Evolutionary conservation across 1,140 invertebrate species (phyloP).

Genomic region (Caenorhabditis inopinata): DNA sequence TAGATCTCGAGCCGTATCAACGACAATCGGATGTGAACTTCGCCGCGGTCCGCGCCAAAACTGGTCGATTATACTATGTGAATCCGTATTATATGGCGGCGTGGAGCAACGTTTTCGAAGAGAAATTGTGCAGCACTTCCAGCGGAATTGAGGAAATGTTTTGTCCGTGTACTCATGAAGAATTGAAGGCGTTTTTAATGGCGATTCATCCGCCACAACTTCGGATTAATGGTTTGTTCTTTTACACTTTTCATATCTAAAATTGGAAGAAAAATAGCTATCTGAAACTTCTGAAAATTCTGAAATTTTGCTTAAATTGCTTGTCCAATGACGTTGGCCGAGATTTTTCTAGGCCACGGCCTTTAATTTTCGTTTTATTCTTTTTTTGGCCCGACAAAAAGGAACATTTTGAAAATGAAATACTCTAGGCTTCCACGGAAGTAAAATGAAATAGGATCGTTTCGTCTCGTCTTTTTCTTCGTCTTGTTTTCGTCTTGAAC

Average conservation of each 20-base stretch:
- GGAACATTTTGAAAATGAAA: no score
- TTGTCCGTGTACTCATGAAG: slow-evolving; percentile 65
- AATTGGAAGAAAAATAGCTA: no score
- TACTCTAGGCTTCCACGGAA: no score
- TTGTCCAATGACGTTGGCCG: no score
- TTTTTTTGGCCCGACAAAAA: no score
- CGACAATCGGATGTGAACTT: slow-evolving; percentile 61
- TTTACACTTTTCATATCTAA: no score
- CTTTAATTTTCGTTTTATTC: no score
- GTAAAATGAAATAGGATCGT: no score
- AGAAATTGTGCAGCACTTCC: slow-evolving; percentile 35
- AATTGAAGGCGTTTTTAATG: slow-evolving; percentile 65
- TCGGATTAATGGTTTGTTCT: slow-evolving; percentile 59
- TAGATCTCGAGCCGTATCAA: slow-evolving; percentile 64
- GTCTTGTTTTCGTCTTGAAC: no score
- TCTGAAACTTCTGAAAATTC: no score
- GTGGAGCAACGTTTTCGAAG: slow-evolving; percentile 64
- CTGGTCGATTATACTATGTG: slow-evolving; percentile 61
- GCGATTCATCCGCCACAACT: slow-evolving; percentile 66
- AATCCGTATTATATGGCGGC: slow-evolving; percentile 65
- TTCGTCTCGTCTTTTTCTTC: no score
- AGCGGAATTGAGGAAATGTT: slow-evolving; percentile 58
- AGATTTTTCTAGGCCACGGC: no score
- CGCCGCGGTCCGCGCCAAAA: slow-evolving; percentile 61
- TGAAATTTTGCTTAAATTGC: background rate